A percentile compares a stretch with the other conserved stretches of the same genome.
phyloP scores from a whole-genome alignment of 2,113 vertebrate genomes.

The Astur gentilis region DNA sequence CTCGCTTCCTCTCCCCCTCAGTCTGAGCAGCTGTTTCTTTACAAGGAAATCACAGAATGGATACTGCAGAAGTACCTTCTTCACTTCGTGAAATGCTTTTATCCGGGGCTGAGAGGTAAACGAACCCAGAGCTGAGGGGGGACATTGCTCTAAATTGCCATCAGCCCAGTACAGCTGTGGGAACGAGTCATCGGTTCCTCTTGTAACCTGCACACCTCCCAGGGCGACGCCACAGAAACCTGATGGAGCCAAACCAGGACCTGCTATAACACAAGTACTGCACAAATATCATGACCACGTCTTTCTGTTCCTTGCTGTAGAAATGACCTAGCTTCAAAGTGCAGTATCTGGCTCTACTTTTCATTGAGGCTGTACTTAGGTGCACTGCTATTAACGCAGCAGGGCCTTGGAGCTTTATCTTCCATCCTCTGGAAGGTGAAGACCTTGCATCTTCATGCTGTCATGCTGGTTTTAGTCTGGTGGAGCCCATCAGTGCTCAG shows the following conservation, averaged over 20 bases:
- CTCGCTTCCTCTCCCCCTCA: not conserved
- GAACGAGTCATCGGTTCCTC: not conserved
- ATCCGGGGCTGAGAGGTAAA: not conserved
- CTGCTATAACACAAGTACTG: not conserved
- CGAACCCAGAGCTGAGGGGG: not conserved
- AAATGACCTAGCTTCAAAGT: not conserved
- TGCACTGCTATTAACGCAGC: not conserved
- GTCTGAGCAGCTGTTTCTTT: not conserved
- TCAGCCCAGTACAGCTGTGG: not conserved
- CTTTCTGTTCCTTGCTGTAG: not conserved
- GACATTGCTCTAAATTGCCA: not conserved
- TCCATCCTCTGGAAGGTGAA: not conserved
- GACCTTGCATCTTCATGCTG: not conserved
- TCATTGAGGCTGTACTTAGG: not conserved
- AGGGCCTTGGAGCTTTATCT: not conserved
- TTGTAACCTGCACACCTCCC: not conserved
- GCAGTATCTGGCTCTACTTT: not conserved
- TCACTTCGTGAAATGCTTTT: not conserved
- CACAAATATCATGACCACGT: not conserved
- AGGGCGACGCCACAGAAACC: accelerated
- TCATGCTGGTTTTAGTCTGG: not conserved
- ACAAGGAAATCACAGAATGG: not conserved
- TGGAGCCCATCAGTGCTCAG: not conserved
- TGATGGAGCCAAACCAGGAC: not conserved
- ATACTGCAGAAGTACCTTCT: not conserved